phyloP scores from a whole-genome alignment of 1,140 invertebrate species.

The Apis cerana region DNA sequence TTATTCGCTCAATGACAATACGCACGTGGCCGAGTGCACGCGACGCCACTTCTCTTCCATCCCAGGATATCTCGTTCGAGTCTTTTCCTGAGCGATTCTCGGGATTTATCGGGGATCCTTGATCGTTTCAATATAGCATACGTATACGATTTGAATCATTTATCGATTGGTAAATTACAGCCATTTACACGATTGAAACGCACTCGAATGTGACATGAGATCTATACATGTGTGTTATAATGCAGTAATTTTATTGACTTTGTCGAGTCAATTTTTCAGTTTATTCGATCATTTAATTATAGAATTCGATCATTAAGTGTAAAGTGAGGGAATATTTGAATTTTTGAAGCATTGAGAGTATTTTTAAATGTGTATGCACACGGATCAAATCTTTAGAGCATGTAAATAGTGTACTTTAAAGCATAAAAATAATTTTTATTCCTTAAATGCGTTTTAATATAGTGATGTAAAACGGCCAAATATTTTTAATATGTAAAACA shows the following conservation, averaged over 20 bases:
- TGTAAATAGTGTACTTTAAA: too few relatives aligned
- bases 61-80: slow-evolving; percentile 26
- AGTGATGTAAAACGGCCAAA: too few relatives aligned
- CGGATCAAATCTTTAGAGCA: too few relatives aligned
- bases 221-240: neutral
- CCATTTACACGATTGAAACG: slow-evolving; percentile 26
- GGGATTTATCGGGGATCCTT: slow-evolving; percentile 9
- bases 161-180: slow-evolving; percentile 5
- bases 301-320: neutral
- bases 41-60: slow-evolving; percentile 70
- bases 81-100: neutral
- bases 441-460: too few relatives aligned
- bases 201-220: neutral
- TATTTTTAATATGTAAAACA: too few relatives aligned
- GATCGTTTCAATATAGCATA: neutral
- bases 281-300: neutral
- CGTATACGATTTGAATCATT: neutral
- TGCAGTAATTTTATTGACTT: neutral
- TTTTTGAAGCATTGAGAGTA: too few relatives aligned
- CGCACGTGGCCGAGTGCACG: slow-evolving; percentile 72
- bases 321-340: too few relatives aligned
- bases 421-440: too few relatives aligned
- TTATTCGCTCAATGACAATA: slow-evolving; percentile 65
- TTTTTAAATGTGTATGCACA: too few relatives aligned
- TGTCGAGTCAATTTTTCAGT: neutral